Conservation (phyloP, 2,888 invertebrate genomes). For the Ornithoptera alexandrae region DNA sequence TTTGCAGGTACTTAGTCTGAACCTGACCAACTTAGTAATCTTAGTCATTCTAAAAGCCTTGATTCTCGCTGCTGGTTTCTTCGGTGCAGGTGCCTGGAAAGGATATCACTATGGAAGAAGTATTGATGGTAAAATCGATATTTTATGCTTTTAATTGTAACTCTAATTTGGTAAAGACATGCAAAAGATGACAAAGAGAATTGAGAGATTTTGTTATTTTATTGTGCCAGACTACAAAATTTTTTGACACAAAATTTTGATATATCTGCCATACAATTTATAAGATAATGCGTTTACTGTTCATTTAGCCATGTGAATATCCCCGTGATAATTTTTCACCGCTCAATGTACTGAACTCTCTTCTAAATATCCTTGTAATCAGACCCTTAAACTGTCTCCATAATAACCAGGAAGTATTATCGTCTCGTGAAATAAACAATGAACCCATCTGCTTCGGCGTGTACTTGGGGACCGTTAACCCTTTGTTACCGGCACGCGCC, state of each 20-base stretch:
- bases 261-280: background rate
- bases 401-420: slow-evolving; percentile 42
- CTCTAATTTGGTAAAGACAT: background rate
- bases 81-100: slow-evolving; percentile 86
- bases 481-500: slow-evolving; percentile 41
- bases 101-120: slow-evolving; percentile 79
- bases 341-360: slow-evolving; percentile 1
- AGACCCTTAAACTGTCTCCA: slow-evolving; percentile 28
- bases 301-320: no score
- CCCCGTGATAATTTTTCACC: no score
- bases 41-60: slow-evolving; percentile 89
- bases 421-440: slow-evolving; percentile 28
- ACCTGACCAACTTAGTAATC: slow-evolving; percentile 89
- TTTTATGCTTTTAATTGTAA: background rate
- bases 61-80: slow-evolving; percentile 89
- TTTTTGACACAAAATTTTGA: background rate
- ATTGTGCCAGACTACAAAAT: background rate
- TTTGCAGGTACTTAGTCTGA: slow-evolving; percentile 86
- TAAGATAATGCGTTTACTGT: no score
- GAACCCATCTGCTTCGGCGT: slow-evolving; percentile 41
- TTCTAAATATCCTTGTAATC: slow-evolving; percentile 27
- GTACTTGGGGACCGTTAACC: slow-evolving; percentile 30
- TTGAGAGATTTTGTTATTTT: background rate
- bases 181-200: background rate
- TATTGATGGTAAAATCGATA: slow-evolving; percentile 72